These are phyloP conservation scores for Drosophila meridionalis DNA, from an alignment of 2,888 invertebrate species.

Conservation along the genomic window DNA sequence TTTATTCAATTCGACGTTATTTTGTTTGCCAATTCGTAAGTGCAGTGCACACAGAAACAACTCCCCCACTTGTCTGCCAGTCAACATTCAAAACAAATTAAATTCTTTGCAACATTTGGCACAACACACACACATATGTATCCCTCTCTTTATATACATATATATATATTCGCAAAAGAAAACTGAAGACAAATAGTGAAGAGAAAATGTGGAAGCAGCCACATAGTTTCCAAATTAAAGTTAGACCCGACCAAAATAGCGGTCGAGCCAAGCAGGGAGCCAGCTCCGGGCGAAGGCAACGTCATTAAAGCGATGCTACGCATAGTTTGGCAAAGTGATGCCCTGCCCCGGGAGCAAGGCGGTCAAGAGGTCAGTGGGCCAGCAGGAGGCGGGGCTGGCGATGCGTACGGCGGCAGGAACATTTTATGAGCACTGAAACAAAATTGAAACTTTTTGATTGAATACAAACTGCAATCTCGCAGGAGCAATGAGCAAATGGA, in stretches of 20 bases:
- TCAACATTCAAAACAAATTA: conserved; percentile 69
- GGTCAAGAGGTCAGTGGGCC: conserved; percentile 38
- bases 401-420: conserved; percentile 26
- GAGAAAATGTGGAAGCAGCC: conserved; percentile 21
- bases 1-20: conserved; percentile 46
- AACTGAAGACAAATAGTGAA: conserved; percentile 45
- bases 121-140: conserved; percentile 29
- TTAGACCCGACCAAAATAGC: conserved; percentile 37
- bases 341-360: conserved; percentile 24
- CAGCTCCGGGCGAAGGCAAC: conserved; percentile 26
- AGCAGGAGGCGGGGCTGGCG: conserved; percentile 13
- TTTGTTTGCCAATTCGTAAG: conserved; percentile 33
- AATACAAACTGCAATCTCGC: conserved; percentile 75
- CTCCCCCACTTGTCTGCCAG: conserved; percentile 24
- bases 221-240: conserved; percentile 73
- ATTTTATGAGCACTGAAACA: conserved; percentile 60
- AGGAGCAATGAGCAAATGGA: conserved; percentile 33
- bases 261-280: conserved; percentile 19
- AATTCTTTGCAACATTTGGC: conserved; percentile 58
- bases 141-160: conserved; percentile 18
- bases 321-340: conserved; percentile 62
- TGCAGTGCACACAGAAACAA: conserved; percentile 46
- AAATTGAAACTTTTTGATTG: conserved; percentile 79
- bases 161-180: conserved; percentile 10
- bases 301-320: conserved; percentile 72